A percentile compares a stretch with the other conserved stretches of the same genome.
These are phyloP conservation scores for Phaonia tiefii DNA, from an alignment of 2,888 invertebrate genomes.

Conservation along the genomic window DNA sequence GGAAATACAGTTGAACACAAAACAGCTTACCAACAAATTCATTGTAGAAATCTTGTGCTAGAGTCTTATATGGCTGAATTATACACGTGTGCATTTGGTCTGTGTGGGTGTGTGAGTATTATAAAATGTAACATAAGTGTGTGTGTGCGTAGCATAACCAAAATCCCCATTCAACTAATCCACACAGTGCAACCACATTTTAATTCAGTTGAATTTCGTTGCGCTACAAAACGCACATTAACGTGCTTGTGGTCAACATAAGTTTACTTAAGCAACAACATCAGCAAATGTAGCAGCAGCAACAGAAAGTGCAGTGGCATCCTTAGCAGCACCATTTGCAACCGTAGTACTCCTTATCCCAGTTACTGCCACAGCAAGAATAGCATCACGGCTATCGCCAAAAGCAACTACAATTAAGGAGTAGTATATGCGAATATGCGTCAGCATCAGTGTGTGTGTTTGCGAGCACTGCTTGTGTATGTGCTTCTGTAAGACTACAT, in stretches of 20 bases:
- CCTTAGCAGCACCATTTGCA: no score
- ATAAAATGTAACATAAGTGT: constrained; percentile 10
- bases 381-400: constrained; percentile 13
- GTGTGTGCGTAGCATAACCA: constrained; percentile 46
- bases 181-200: constrained; percentile 62
- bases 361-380: constrained; percentile 11
- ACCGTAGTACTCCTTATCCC: constrained; percentile 29
- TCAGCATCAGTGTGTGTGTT: neutral
- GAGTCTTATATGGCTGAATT: neutral
- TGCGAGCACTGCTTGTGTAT: neutral
- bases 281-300: constrained; percentile 43
- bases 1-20: neutral
- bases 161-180: constrained; percentile 66
- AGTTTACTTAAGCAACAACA: constrained; percentile 61
- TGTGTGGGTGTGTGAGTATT: neutral
- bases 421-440: neutral
- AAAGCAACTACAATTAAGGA: constrained; percentile 9
- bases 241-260: constrained; percentile 68
- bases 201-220: constrained; percentile 68
- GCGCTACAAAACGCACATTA: constrained; percentile 68
- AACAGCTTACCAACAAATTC: constrained; percentile 10
- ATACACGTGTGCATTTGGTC: neutral
- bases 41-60: constrained; percentile 14
- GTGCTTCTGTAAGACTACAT: no score
- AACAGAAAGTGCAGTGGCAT: no score